Evolutionary conservation across 1,140 invertebrate genomes (phyloP).

Genomic region (Pseudomyrmex sp.): DNA sequence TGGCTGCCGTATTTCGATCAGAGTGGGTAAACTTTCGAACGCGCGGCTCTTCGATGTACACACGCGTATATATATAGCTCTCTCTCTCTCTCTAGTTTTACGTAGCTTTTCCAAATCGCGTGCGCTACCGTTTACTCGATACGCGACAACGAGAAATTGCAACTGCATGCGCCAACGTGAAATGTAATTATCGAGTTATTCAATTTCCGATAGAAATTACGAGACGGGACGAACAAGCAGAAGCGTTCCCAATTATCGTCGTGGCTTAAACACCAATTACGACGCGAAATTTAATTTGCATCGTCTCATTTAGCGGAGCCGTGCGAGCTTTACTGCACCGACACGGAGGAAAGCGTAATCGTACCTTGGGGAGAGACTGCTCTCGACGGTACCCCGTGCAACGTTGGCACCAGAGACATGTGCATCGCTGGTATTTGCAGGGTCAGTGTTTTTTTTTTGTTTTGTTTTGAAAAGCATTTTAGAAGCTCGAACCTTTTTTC

Average conservation of each 20-base stretch:
- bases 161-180: background rate
- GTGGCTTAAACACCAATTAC: constrained; percentile 22
- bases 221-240: background rate
- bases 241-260: background rate
- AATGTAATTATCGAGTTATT: constrained; percentile 8
- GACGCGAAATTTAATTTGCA: constrained; percentile 38
- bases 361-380: constrained; percentile 91
- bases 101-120: too few relatives aligned
- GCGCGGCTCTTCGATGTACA: background rate
- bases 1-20: constrained; percentile 94
- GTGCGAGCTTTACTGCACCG: constrained; percentile 92
- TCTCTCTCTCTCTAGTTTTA: background rate
- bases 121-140: background rate
- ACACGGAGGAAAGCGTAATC: constrained; percentile 89
- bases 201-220: background rate
- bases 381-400: constrained; percentile 92
- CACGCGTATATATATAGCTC: background rate
- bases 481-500: background rate
- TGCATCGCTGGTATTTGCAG: constrained; percentile 92
- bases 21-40: constrained; percentile 84
- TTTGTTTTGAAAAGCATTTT: background rate
- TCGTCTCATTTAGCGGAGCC: constrained; percentile 87
- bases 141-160: background rate
- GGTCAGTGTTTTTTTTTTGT: constrained; percentile 83
- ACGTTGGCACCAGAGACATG: constrained; percentile 91